Base-by-base conservation (phyloP, 2,797 vertebrate genomes). In the Tokudaia muenninki region DNA sequence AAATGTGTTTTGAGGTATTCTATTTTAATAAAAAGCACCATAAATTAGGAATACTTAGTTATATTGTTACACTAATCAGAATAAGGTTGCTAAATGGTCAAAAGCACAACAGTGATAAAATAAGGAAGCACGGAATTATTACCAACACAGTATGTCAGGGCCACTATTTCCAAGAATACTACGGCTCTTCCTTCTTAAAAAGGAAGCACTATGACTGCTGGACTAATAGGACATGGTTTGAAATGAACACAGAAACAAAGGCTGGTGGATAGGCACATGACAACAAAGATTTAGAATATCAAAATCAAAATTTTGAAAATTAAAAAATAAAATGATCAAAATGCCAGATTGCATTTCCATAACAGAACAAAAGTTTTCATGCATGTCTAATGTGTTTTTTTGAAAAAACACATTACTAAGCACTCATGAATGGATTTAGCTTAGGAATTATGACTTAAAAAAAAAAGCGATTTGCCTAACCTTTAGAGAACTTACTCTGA, bases 401-500 rank as follows among this genome's bases (percentile, higher is more conserved):
- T 82, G 6, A 95, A 87, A 87, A 98, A 98, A 98, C 98, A 98
- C 98, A 98, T 98, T 98, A 98, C 97, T 37, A 95, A 98, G 98
- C 97, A 98, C 87, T 96, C 94, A 98, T 88, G 94, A 95, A 97
- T 22, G 87, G 94, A 94, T 97, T 98, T 96, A 96, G 98, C 92
- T 97, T 96, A 98, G 97, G 98, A 98, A 98, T 78, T 97, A 96
- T 95, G 91, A 98, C 87, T 98, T 44, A 16, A 63, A n/a, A 87
- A 83, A 77, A 97, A 96, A 97, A 97, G 97, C 95, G 96, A 97
- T 89, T 98, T 97, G 97, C 98, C 98, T 99, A 98, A 98, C 97
- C 98, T 98, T 98, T 91, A 97, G 92, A 98, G 98, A 98, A 99
- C 99, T 99, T 99, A 99, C 99, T 99, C 99, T 99, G 99, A 98